Conservation (phyloP, 2,797 vertebrate species). For the Phrynocephalus forsythii region DNA sequence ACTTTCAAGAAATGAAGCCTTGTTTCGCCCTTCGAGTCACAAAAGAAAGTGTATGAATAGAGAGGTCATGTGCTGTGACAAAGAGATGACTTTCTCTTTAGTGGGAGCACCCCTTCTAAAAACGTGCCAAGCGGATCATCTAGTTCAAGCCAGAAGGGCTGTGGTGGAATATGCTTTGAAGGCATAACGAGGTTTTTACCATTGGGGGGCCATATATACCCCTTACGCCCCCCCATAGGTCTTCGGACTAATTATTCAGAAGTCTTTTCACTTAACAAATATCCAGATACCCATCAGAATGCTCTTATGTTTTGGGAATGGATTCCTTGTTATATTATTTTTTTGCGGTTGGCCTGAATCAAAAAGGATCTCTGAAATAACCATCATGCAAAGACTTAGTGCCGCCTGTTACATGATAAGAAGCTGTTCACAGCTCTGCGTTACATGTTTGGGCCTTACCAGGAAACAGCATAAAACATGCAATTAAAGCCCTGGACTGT, state of each 20-base stretch:
- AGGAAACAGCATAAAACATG: neutral
- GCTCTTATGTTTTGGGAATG: neutral
- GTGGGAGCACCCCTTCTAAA: too few relatives aligned
- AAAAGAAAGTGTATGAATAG: too few relatives aligned
- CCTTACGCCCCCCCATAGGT: too few relatives aligned
- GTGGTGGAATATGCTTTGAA: neutral
- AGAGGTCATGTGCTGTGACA: too few relatives aligned
- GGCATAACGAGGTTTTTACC: neutral
- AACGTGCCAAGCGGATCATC: too few relatives aligned
- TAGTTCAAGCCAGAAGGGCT: too few relatives aligned
- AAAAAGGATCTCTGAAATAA: neutral
- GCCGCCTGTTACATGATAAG: neutral
- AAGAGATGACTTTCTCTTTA: too few relatives aligned
- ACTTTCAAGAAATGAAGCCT: too few relatives aligned
- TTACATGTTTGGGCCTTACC: constrained; percentile 8
- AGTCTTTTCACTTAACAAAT: neutral
- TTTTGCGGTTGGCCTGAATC: neutral
- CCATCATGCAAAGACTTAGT: neutral
- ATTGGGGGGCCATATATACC: neutral
- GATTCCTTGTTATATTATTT: too few relatives aligned
- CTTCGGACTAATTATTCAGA: neutral
- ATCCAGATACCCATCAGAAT: neutral
- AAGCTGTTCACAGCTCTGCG: constrained; percentile 7
- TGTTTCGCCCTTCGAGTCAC: too few relatives aligned
- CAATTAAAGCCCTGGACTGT: constrained; percentile 7